phyloP scores from a whole-genome alignment of 2,113 vertebrate genomes.

The Lota lota region DNA sequence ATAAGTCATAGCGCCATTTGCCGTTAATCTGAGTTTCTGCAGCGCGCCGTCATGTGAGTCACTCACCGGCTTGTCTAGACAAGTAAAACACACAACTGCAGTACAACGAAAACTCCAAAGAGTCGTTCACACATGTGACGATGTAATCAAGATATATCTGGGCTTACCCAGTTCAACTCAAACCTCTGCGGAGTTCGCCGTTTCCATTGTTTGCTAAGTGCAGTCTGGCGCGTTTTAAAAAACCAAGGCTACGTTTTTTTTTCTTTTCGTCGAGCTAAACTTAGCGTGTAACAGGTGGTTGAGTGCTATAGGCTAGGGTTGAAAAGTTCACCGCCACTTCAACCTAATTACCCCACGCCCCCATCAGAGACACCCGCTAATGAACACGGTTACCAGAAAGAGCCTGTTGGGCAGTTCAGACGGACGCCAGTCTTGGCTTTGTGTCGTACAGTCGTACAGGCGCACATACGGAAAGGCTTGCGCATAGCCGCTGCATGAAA shows the following conservation, averaged over 20 bases:
- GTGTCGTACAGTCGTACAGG: no score
- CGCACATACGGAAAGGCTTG: background rate
- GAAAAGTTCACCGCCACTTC: slow-evolving; percentile 29
- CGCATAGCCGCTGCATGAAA: background rate
- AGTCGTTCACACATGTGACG: background rate
- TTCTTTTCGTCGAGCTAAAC: slow-evolving; percentile 36
- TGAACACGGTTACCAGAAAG: slow-evolving; percentile 5
- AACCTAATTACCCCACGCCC: slow-evolving; percentile 17
- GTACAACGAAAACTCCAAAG: background rate
- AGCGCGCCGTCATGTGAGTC: slow-evolving; percentile 28
- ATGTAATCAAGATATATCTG: no score
- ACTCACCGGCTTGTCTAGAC: slow-evolving; percentile 32
- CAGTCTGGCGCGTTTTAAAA: background rate
- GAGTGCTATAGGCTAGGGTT: background rate
- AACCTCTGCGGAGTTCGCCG: background rate
- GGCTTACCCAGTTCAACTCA: background rate
- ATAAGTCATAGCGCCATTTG: background rate
- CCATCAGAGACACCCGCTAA: slow-evolving; percentile 17
- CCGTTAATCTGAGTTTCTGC: background rate
- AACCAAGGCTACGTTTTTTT: background rate
- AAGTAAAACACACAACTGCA: slow-evolving; percentile 4
- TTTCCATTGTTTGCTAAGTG: slow-evolving; percentile 14
- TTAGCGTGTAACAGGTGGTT: slow-evolving; percentile 11
- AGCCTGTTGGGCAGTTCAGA: background rate
- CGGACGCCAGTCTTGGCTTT: no score